Evolutionary conservation across 53 echinoderm and acorn worm species (phyloP).

Genomic region (Luidia sarsii): DNA sequence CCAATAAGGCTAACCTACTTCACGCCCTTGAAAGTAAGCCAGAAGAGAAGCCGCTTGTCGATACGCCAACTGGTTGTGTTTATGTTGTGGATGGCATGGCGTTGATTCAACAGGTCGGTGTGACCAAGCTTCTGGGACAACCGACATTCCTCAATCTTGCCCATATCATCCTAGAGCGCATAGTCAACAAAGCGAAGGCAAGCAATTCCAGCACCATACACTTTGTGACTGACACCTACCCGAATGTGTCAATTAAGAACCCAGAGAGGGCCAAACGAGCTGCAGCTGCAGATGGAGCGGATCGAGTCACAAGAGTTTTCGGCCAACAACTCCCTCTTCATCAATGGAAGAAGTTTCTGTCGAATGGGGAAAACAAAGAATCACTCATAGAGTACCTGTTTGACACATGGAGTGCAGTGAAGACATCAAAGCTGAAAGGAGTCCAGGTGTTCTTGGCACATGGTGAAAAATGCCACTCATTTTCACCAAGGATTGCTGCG

Average conservation of each 20-base stretch:
- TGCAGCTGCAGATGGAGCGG: background rate
- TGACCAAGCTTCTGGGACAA: background rate
- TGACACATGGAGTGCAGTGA: slow-evolving; percentile 24
- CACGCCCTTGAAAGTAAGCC: slow-evolving; percentile 16
- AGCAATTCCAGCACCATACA: slow-evolving; percentile 6
- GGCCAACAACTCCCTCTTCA: slow-evolving; percentile 45
- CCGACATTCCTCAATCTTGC: slow-evolving; percentile 34
- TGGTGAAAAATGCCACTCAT: slow-evolving; percentile 47
- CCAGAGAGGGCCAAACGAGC: slow-evolving; percentile 44
- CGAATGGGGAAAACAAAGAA: slow-evolving; percentile 39
- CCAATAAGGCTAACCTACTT: slow-evolving; percentile 65
- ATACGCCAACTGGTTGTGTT: background rate
- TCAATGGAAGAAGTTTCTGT: slow-evolving; percentile 61
- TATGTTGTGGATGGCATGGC: slow-evolving; percentile 48
- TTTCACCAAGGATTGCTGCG: background rate
- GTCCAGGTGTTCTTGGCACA: slow-evolving; percentile 60
- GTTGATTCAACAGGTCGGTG: background rate
- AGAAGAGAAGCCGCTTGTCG: background rate
- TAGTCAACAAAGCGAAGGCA: slow-evolving; percentile 12
- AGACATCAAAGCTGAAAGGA: slow-evolving; percentile 22
- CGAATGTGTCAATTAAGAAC: slow-evolving; percentile 42
- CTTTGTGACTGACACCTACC: slow-evolving; percentile 37
- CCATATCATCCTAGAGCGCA: background rate
- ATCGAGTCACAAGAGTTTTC: background rate
- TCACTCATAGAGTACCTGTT: slow-evolving; percentile 29